phyloP scores from a whole-genome alignment of 1,140 invertebrate species.

The Spodoptera frugiperda region DNA sequence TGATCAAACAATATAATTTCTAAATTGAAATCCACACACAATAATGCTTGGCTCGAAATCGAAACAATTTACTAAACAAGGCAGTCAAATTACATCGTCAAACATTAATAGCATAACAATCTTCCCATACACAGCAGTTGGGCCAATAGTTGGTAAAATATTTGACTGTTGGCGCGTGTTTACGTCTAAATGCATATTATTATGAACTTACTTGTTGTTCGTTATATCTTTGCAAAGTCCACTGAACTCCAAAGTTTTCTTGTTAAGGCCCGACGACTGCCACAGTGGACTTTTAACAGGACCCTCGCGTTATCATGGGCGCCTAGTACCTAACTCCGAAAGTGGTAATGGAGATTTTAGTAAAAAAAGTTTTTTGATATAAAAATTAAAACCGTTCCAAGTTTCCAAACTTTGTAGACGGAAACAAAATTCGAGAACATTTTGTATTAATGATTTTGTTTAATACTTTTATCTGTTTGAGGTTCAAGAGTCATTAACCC shows the following conservation, averaged over 20 bases:
- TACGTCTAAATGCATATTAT: conserved; percentile 29
- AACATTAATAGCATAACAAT: too few species aligned
- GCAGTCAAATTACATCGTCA: too few species aligned
- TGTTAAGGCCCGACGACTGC: conserved; percentile 43
- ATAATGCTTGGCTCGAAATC: too few species aligned
- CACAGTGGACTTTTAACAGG: conserved; percentile 38
- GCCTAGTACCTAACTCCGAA: conserved; percentile 27
- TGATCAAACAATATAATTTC: too few species aligned
- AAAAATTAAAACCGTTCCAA: background rate
- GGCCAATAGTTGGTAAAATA: background rate
- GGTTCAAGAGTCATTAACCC: too few species aligned
- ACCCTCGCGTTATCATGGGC: conserved; percentile 29
- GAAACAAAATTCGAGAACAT: background rate
- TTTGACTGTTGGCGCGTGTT: background rate
- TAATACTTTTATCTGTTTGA: background rate
- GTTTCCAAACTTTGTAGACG: background rate
- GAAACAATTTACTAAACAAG: too few species aligned
- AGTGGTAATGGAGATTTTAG: conserved; percentile 44
- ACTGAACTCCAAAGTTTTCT: conserved; percentile 45
- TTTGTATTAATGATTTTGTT: background rate
- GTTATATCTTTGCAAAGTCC: conserved; percentile 38
- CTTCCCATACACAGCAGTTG: background rate
- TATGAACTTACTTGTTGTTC: conserved; percentile 29
- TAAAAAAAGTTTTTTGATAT: conserved; percentile 21
- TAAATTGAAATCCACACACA: too few species aligned